Evolutionary conservation across 2,113 vertebrate genomes (phyloP).

Genomic region (Onychostruthus taczanowskii): DNA sequence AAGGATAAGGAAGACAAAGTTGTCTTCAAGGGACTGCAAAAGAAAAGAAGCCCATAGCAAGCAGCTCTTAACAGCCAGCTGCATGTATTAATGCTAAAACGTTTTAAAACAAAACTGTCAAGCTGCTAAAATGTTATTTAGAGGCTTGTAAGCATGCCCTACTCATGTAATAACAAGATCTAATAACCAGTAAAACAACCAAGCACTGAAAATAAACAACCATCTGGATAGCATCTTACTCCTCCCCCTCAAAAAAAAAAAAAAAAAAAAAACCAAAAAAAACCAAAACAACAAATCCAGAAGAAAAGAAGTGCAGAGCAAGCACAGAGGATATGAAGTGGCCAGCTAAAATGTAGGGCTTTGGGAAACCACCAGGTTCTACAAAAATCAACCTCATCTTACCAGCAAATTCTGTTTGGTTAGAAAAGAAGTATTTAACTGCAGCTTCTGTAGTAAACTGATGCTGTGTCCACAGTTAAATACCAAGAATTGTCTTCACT

Average conservation of each 20-base stretch:
- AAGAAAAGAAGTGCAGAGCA: not conserved
- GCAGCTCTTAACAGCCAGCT: not conserved
- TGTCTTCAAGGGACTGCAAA: not conserved
- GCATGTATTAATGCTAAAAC: not conserved
- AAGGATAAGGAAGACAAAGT: not conserved
- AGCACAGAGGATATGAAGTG: not conserved
- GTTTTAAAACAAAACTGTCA: not conserved
- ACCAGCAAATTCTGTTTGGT: not conserved
- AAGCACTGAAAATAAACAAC: constrained; percentile 8
- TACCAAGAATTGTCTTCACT: not conserved
- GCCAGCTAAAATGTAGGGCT: not conserved
- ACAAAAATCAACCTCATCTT: not conserved
- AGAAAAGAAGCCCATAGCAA: not conserved
- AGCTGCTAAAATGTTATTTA: not conserved
- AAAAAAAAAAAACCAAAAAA: not conserved
- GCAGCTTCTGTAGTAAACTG: not conserved
- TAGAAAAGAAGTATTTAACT: not conserved
- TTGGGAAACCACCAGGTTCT: not conserved
- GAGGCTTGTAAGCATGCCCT: not conserved
- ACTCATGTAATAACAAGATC: not conserved
- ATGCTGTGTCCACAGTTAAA: not conserved
- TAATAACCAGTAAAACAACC: not conserved
- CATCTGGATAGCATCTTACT: constrained; percentile 8
- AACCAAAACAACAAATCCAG: not conserved
- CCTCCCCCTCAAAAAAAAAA: not conserved